Evolutionary conservation across 2,113 vertebrate species (phyloP), one percentile per base, ranked within the genome.

Genomic region (Megaceryle torquata): DNA sequence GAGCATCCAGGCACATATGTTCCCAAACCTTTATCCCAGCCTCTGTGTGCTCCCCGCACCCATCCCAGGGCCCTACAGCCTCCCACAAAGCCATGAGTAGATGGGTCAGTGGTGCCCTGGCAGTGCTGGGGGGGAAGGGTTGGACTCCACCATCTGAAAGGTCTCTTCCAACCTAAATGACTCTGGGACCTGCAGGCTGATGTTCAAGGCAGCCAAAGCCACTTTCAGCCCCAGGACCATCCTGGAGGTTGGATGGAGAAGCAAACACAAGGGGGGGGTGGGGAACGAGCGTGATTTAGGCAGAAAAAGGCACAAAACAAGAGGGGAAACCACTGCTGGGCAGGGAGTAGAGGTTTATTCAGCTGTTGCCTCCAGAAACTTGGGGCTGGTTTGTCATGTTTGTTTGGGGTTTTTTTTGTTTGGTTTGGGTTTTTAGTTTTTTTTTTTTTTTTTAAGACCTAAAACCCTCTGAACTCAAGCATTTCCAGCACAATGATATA

Each of bases 271-370:
- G 75, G 43, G 3, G 46, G 41, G 39, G 89, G n/a, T n/a, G n/a
- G 77, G 48, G 26, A 63, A 76, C 4, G 28, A 57, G n/a, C 1
- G 7, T 9, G 46, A 70, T 53, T 85, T 17, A 41, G 44, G 60
- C 50, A 86, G 78, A 53, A 61, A 87, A 54, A 89, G 80, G 82
- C 87, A 93, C 76, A 61, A 35, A 91, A 68, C 25, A 60, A 93
- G 95, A 95, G 91, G 94, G 93, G 95, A 95, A 69, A 51, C 2
- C 8, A 29, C 88, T 93, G 86, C 93, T 70, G 96, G 93, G 93
- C 93, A 80, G 82, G 92, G 86, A 86, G 86, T 3, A 31, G 88
- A 93, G 88, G 79, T 96, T 97, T 95, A 93, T 96, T 96, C 89
- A 68, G 67, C 75, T 29, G 15, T 33, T 43, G 44, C 89, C 85